Base-by-base conservation (phyloP, 2,113 vertebrate species). In the Trinectes maculatus region DNA sequence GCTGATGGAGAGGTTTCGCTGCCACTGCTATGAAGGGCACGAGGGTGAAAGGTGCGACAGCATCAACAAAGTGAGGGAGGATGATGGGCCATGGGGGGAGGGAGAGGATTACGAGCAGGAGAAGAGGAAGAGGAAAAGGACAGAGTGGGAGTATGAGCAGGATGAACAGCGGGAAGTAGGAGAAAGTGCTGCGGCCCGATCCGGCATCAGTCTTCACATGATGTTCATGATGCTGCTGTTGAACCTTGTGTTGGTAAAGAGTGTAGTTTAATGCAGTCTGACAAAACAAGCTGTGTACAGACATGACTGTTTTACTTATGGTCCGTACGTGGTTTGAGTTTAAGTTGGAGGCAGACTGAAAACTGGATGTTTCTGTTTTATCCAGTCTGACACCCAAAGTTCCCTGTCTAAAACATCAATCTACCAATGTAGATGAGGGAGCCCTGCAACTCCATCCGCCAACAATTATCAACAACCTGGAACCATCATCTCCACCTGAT, bases 11-110 rank as follows among this genome's bases (percentile, higher is more conserved):
- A 86, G 79, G 68, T 94, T 95, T 57, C 78, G 65, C 40, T 96
- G 93, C 62, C 93, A 93, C 59, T 95, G 93, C 73, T 97, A 94
- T 28, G 87, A 92, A 75, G 91, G 90, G 5, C 93, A 93, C 15
- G 42, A 82, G 52, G 93, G 93, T 31, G 63, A 90, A 19, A 57
- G 5, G 31, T 94, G 93, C 16, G 83, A 92, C 80, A 87, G 84
- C 69, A 66, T 85, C 25, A 89, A 91, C 62, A 46, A 75, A 25
- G 77, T 89, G 33, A 79, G 15, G 40, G 85, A 84, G 79, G 83
- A 87, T 2, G 82, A 82, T 3, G 60, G 16, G 42, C 62, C 47
- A 0, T 34, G 80, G 47, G 48, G 43, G 31, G 57, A 69, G 3
- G 59, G 47, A 12, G 56, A 77, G n/a, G 40, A 74, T 4, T 53